Percentiles rank a stretch among this genome's conserved stretches.
Evolutionary conservation across 1,140 invertebrate genomes (phyloP).

Genomic region (Penaeus chinensis): DNA sequence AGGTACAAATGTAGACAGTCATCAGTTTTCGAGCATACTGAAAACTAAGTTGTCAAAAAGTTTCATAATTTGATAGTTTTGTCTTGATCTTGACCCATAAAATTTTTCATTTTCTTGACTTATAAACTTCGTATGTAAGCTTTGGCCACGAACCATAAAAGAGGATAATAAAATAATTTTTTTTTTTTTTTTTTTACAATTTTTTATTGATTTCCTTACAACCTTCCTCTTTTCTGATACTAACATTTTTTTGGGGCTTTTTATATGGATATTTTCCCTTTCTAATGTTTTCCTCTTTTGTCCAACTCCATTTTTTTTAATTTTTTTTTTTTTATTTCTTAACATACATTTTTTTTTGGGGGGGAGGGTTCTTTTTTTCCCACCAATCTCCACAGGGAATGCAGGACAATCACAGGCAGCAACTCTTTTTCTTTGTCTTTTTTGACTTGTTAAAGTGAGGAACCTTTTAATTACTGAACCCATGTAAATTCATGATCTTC

Average conservation of each 20-base stretch:
- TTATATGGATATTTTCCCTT: constrained; percentile 1
- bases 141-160: background rate
- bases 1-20: no score
- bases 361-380: background rate
- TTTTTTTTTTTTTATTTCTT: constrained; percentile 11
- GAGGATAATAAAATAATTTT: background rate
- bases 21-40: no score
- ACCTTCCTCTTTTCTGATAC: constrained; percentile 11
- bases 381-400: no score
- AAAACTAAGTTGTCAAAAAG: no score
- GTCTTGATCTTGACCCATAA: background rate
- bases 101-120: background rate
- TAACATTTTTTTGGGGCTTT: constrained; percentile 5
- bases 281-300: constrained; percentile 22
- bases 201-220: constrained; percentile 1
- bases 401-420: no score
- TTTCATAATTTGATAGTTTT: no score
- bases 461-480: constrained; percentile 3
- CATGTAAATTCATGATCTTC: no score
- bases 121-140: no score
- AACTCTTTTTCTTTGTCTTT: background rate
- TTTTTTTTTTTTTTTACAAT: constrained; percentile 5
- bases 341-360: constrained; percentile 13
- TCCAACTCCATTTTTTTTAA: constrained; percentile 16
- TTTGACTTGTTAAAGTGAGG: background rate